Evolutionary conservation across 2,797 vertebrate genomes (phyloP), one percentile per base, ranked within the genome.

Genomic region (Pseudochirops corinnae): DNA sequence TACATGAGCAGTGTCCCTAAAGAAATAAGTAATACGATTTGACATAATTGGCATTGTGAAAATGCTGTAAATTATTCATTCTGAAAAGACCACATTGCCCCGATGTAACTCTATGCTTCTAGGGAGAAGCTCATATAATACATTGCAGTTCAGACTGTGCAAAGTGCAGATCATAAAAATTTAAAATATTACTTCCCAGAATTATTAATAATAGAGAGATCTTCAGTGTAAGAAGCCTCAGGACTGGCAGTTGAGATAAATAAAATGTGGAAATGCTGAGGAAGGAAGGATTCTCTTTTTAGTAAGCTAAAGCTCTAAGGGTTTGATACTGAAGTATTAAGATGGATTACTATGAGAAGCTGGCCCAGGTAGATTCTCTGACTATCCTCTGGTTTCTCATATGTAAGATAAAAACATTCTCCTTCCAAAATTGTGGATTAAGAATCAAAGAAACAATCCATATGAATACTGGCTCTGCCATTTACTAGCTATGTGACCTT

Each of bases 191-290:
- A 94, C 98, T 98, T 98, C 98, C 96, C 52, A 0, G 95, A 97
- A 98, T 98, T 98, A 99, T 98, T 98, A 99, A 98, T 98, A 98
- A 98, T 98, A 98, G 98, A 99, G 97, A 98, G 97, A 96, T 97
- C 97, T 98, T 98, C 98, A 96, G 97, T 95, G 7, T 5, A 97
- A 97, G 94, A 96, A 96, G 95, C 96, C 96, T 97, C 29, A 24
- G 97, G 97, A 98, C 96, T 98, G 98, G 98, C 98, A 98, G 96
- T 93, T 93, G 95, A 96, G 93, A 98, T 97, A 98, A 98, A 98
- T 98, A 97, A 98, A 98, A 97, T 52, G 24, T 95, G 90, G 94
- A 97, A 96, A 94, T 97, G 96, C 97, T 98, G 96, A 98, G 96
- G 39, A 97, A 97, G 97, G 96, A 98, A 96, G 39, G 95, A 96